These are phyloP conservation scores for Dicrostonyx torquatus DNA, from an alignment of 2,797 vertebrate genomes.

Conservation along the genomic window DNA sequence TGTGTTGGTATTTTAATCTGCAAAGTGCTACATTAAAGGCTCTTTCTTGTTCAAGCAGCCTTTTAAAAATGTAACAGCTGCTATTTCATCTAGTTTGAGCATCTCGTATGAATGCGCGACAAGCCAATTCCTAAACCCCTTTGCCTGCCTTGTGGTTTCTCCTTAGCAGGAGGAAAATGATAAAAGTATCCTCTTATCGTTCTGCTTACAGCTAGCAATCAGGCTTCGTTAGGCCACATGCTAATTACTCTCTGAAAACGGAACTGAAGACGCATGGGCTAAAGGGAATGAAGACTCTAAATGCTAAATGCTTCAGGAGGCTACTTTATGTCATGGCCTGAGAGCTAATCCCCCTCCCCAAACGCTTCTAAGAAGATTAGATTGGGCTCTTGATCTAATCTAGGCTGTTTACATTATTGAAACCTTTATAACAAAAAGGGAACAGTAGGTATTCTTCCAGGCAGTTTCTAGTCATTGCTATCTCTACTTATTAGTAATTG, in stretches of 20 bases:
- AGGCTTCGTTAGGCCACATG: slow-evolving; percentile 45
- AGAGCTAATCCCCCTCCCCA: neutral
- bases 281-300: slow-evolving; percentile 48
- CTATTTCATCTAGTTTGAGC: slow-evolving; percentile 63
- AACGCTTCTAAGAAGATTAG: neutral
- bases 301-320: slow-evolving; percentile 5
- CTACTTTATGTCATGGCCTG: slow-evolving; percentile 55
- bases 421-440: slow-evolving; percentile 44
- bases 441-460: neutral
- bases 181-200: slow-evolving; percentile 55
- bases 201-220: slow-evolving; percentile 56
- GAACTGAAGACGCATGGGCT: neutral
- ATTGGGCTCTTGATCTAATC: neutral
- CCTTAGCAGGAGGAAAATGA: slow-evolving; percentile 42
- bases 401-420: slow-evolving; percentile 29
- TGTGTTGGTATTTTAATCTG: slow-evolving; percentile 55
- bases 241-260: slow-evolving; percentile 71
- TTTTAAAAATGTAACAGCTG: slow-evolving; percentile 65
- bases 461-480: slow-evolving; percentile 17
- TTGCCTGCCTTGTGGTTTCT: slow-evolving; percentile 63
- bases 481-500: slow-evolving; percentile 14
- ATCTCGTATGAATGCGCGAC: slow-evolving; percentile 44
- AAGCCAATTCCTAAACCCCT: slow-evolving; percentile 58
- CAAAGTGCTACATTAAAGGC: slow-evolving; percentile 54
- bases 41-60: slow-evolving; percentile 48